Evolutionary conservation across 2,888 invertebrate species (phyloP), one percentile per base, ranked within the genome.

Genomic region (Lasioglossum leucozonium): DNA sequence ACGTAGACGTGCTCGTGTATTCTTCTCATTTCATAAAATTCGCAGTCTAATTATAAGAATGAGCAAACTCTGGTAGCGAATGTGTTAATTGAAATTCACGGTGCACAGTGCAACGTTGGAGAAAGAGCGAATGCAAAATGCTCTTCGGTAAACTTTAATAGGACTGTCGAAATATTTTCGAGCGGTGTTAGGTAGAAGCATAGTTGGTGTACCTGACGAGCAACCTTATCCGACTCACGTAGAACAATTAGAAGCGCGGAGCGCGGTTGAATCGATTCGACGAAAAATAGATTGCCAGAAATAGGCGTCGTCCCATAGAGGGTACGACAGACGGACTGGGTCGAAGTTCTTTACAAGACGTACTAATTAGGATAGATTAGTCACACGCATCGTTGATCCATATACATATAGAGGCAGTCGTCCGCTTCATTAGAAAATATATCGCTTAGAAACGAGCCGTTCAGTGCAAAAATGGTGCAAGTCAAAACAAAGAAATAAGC

Each of bases 381-480:
- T 34, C 65, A 78, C 76, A 81, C 79, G 81, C 77, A 82, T 81
- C 69, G 77, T 30, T 78, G 37, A 40, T 37, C 69, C 79, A 72
- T 79, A n/a, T 51, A 51, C 51, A 51, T 51, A 84, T 89, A 89
- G 87, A 84, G 34, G 34, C 65, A 65, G 18, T 34, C 34, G 84
- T 82, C 82, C 82, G 92, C 92, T 92, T 65, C 3, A 71, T 90
- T 92, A 92, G 92, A 90, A 0, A 34, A 51, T n/a, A 18, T 79
- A 65, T 26, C 18, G 74, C 40, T 18, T 77, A 51, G 51, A 51
- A 51, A 51, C 8, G n/a, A 51, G 51, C 51, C 10, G n/a, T 10
- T 51, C 22, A 1, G 8, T 51, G 51, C n/a, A 10, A 51, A n/a
- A 51, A 51, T 10, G 51, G 51, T 10, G 22, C 51, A 10, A n/a